Base-by-base conservation (phyloP, 1,140 invertebrate genomes). In the Zaprionus capensis region DNA sequence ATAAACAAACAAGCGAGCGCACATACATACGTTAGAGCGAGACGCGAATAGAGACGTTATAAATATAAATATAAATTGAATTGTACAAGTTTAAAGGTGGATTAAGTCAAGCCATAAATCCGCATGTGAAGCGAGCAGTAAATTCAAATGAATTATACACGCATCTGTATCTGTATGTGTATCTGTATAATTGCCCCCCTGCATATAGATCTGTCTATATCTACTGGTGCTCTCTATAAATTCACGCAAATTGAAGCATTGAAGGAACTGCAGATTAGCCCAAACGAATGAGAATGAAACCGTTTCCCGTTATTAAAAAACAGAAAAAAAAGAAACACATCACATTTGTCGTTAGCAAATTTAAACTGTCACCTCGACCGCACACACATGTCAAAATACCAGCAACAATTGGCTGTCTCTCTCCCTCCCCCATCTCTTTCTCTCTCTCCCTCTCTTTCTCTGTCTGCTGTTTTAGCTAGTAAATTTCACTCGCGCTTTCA, bases 71-170 rank as follows among this genome's bases (percentile, higher is more conserved):
- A 83, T 80, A 84, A 86, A 86, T 86, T 81, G 78, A 86, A 85
- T 81, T 80, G 75, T 65, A 71, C 68, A 72, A 79, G 82, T 81
- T 82, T 86, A 85, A 86, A 86, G 82, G 82, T 86, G 82, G 82
- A 86, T 86, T 86, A 86, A 86, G 82, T 85, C 82, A 86, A 85
- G 58, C 66, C 79, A 85, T 86, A 86, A 86, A 86, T 86, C 78
- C 46, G 41, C 41, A 15, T 58, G 26, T n/a, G 73, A 63, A 71
- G 63, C 68, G 61, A n/a, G 65, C 81, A 71, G 55, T 84, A 84
- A 84, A 84, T 78, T 73, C 72, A 61, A 81, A 75, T 85, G 70
- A 74, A 66, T 69, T 71, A 78, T 79, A 28, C 20, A 53, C 20
- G 20, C 20, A 7, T 38, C 5, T 11, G 55, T 46, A 68, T 28